Evolutionary conservation across 2,888 invertebrate species (phyloP).

Genomic region (Andrena bucephala): DNA sequence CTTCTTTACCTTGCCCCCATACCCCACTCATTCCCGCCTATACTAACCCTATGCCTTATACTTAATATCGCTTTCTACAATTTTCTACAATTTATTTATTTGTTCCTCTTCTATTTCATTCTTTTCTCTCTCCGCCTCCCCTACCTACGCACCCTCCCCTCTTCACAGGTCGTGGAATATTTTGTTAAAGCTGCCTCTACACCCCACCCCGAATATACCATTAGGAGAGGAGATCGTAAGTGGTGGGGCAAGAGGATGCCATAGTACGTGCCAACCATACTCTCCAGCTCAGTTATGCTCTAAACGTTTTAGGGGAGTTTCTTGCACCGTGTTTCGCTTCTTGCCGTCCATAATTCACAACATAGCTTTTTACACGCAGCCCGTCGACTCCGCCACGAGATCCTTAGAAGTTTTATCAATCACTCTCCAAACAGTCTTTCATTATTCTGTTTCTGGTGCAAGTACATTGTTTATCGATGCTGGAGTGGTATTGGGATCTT

Average conservation of each 20-base stretch:
- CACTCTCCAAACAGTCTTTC: neutral
- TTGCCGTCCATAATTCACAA: conserved; percentile 1
- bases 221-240: neutral
- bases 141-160: no score
- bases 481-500: neutral
- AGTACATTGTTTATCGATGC: neutral
- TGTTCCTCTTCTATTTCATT: no score
- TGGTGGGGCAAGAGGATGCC: conserved; percentile 11
- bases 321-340: neutral
- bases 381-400: neutral
- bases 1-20: no score
- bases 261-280: conserved; percentile 12
- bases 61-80: no score
- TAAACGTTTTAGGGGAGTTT: conserved; percentile 3
- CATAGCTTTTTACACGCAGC: neutral
- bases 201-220: conserved; percentile 2
- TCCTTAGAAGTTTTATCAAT: neutral
- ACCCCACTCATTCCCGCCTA: no score
- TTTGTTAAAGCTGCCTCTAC: neutral
- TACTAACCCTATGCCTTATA: no score
- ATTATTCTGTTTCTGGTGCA: neutral
- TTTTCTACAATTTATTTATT: no score
- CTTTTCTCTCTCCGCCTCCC: no score
- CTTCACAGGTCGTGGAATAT: neutral
- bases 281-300: conserved; percentile 15